Base-by-base conservation (phyloP, 2,797 vertebrate genomes). In the Brotula barbata region DNA sequence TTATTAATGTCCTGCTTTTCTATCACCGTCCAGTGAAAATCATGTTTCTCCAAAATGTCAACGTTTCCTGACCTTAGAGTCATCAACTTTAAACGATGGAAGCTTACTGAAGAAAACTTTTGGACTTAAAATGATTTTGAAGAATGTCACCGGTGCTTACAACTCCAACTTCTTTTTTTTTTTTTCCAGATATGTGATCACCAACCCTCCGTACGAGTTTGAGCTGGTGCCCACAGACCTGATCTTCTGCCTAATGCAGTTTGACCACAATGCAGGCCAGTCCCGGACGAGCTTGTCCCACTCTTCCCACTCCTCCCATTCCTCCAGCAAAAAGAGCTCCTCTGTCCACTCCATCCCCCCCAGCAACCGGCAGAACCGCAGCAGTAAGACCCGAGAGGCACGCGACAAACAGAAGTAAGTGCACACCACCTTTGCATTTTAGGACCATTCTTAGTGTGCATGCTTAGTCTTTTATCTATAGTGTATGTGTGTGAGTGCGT, bases 241-340 rank as follows among this genome's bases (percentile, higher is more conserved):
- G 90, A 98, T 99, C 93, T 99, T 99, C 93, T 99, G 97, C 90
- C 89, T 99, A 85, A 99, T 99, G 97, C 97, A 99, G 89, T 99
- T 99, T 49, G 97, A 99, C 93, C 96, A 98, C 91, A 99, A 98
- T 0, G 97, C 97, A 39, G 96, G 97, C 91, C 97, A 99, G 86
- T 98, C 96, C 16, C 91, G 96, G 81, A 93, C 95, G 83, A 98
- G 95, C 75, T 91, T 99, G 80, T 98, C 96, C 85, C 96, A 98
- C 91, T 98, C 96, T 65, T 98, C 97, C 80, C 96, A 99, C 88
- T 99, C 97, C 44, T 99, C 96, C 64, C 97, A 99, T 83, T 96
- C 96, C 70, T 98, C 97, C 85, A 98, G 97, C 92, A 99, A 99
- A 92, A 98, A 99, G 90, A 98, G 96, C 82, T 96, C 96, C 25